phyloP scores from a whole-genome alignment of 2,113 vertebrate genomes.

The Zingel zingel region DNA sequence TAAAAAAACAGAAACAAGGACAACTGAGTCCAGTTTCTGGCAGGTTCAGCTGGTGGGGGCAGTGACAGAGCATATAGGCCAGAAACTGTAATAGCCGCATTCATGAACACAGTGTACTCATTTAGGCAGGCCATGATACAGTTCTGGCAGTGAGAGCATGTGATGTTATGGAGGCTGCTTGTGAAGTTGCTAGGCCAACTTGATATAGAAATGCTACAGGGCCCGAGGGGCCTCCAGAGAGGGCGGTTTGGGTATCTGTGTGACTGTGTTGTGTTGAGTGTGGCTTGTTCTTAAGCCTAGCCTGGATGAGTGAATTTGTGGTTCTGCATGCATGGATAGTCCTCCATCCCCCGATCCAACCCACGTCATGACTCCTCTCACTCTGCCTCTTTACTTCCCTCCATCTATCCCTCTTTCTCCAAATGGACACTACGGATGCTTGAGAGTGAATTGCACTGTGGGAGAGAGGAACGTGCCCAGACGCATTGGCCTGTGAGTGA shows the following conservation, averaged over 20 bases:
- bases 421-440: conserved; percentile 77
- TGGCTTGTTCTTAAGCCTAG: conserved; percentile 61
- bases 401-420: conserved; percentile 67
- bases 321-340: conserved; percentile 79
- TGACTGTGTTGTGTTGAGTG: conserved; percentile 27
- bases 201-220: conserved; percentile 69
- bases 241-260: conserved; percentile 44
- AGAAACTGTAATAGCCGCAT: conserved; percentile 36
- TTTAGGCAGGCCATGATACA: conserved; percentile 34
- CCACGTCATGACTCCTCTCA: conserved; percentile 33
- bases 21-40: conserved; percentile 22
- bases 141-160: conserved; percentile 57
- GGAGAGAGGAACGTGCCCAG: conserved; percentile 58
- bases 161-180: conserved; percentile 69
- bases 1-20: conserved; percentile 26
- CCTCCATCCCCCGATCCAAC: conserved; percentile 42
- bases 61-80: conserved; percentile 48
- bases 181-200: conserved; percentile 63
- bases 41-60: conserved; percentile 21
- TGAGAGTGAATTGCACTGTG: conserved; percentile 73
- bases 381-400: conserved; percentile 47
- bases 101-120: conserved; percentile 52
- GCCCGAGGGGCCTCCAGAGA: conserved; percentile 69
- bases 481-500: conserved; percentile 76
- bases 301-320: conserved; percentile 69